A percentile compares a stretch with the other conserved stretches of the same genome.
Conservation (phyloP, 2,113 vertebrate genomes). For the Crypturellus undulatus region DNA sequence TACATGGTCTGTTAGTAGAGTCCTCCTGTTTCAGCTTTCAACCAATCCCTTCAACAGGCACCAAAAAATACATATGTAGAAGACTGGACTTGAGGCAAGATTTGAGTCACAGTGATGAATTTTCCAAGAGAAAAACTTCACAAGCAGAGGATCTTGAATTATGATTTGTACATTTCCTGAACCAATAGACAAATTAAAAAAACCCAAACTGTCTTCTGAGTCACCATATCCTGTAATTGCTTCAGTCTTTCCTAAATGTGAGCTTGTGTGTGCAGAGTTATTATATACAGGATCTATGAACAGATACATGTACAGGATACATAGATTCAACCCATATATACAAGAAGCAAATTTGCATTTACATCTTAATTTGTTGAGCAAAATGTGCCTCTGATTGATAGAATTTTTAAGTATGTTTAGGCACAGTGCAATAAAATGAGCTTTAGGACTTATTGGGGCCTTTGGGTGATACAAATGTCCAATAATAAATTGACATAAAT, state of each 20-base stretch:
- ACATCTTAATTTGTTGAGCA: not conserved
- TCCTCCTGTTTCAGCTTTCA: not conserved
- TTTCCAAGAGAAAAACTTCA: not conserved
- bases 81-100: not conserved
- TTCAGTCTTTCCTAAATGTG: not conserved
- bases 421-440: not conserved
- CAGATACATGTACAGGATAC: not conserved
- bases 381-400: not conserved
- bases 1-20: accelerated
- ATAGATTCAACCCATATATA: not conserved
- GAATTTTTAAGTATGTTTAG: not conserved
- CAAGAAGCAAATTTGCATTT: not conserved
- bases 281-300: no score
- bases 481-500: not conserved
- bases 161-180: not conserved
- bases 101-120: not conserved
- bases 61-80: not conserved
- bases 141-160: not conserved
- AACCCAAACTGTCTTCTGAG: not conserved
- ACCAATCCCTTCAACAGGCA: not conserved
- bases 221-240: not conserved
- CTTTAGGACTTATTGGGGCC: not conserved
- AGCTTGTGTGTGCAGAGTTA: not conserved
- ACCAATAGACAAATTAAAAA: not conserved
- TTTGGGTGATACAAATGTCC: not conserved